Percentiles rank a stretch among this genome's conserved stretches.
phyloP scores from a whole-genome alignment of 2,888 invertebrate species.

The Mimas tiliae region DNA sequence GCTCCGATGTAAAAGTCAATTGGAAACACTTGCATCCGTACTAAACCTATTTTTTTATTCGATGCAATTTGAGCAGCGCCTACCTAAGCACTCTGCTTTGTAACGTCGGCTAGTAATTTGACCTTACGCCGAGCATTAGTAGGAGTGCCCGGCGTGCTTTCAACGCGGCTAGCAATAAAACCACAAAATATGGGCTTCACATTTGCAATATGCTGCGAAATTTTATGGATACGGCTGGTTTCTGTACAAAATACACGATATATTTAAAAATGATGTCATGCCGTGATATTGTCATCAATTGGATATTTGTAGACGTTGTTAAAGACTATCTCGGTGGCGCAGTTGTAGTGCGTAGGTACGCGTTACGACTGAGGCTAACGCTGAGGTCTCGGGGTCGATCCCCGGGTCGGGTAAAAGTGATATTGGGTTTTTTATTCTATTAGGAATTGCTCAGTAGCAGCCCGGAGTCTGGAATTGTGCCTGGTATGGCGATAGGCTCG shows the following conservation, averaged over 20 bases:
- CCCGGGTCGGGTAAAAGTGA: no score
- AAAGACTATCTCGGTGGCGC: not conserved
- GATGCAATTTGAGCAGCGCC: constrained; percentile 65
- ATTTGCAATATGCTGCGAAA: constrained; percentile 62
- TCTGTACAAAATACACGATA: constrained; percentile 1
- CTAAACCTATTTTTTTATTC: constrained; percentile 66
- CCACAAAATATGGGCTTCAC: constrained; percentile 64
- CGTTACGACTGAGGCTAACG: no score
- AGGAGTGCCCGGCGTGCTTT: constrained; percentile 67
- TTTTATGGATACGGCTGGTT: constrained; percentile 61
- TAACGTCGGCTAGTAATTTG: constrained; percentile 69
- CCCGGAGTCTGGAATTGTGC: no score
- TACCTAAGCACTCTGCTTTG: constrained; percentile 65
- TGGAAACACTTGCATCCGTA: constrained; percentile 64
- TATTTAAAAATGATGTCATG: constrained; percentile 25
- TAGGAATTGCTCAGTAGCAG: no score
- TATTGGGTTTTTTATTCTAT: no score
- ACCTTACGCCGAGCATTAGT: constrained; percentile 72
- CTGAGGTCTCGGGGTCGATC: no score
- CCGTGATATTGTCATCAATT: not conserved
- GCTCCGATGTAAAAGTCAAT: constrained; percentile 52
- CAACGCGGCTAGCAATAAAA: constrained; percentile 70
- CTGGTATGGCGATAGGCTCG: no score
- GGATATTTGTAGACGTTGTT: not conserved
- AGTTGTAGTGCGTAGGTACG: no score